phyloP scores from a whole-genome alignment of 2,888 invertebrate genomes.

The Acanthosoma haemorrhoidale region DNA sequence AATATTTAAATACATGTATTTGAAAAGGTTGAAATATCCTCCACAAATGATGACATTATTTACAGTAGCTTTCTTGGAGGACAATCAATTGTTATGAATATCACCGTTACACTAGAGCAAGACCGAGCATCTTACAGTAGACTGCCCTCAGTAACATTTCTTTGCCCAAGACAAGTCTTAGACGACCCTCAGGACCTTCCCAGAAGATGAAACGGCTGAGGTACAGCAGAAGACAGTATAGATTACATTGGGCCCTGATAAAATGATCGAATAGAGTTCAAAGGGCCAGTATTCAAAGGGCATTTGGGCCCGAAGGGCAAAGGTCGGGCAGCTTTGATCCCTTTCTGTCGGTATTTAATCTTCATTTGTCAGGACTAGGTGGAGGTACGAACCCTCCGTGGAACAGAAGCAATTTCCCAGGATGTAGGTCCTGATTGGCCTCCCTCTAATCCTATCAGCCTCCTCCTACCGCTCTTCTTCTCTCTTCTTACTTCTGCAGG shows the following conservation, averaged over 20 bases:
- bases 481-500: not conserved
- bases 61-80: no score
- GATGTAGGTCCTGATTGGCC: slow-evolving; percentile 4
- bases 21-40: no score
- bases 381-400: not conserved
- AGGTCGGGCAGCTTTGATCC: not conserved
- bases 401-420: slow-evolving; percentile 9
- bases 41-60: no score
- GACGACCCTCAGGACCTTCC: not conserved
- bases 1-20: no score
- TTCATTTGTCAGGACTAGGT: slow-evolving; percentile 8
- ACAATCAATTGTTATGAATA: no score
- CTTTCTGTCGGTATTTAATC: slow-evolving; percentile 16
- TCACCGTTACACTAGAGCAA: no score
- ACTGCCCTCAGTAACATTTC: no score
- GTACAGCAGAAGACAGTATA: not conserved
- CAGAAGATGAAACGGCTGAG: not conserved
- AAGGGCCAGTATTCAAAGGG: not conserved
- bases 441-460: slow-evolving; percentile 6
- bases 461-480: not conserved
- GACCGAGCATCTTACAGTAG: no score
- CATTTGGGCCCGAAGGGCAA: not conserved
- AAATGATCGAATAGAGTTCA: slow-evolving; percentile 12
- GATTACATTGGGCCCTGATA: slow-evolving; percentile 2
- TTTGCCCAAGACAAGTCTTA: no score